Base-by-base conservation (phyloP, 2,888 invertebrate genomes). In the Temnothorax rugatulus region DNA sequence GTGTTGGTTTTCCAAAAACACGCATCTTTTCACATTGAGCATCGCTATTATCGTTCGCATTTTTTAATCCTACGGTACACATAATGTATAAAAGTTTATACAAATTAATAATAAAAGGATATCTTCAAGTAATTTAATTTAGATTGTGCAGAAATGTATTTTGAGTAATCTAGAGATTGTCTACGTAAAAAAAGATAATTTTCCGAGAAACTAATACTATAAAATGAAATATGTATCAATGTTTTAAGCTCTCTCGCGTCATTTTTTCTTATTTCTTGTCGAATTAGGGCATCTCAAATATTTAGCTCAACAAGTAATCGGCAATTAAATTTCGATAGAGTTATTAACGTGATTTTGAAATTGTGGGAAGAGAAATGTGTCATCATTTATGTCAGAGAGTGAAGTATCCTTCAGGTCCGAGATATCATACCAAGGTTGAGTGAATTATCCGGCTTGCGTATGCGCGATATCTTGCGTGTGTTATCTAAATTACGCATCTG, bases 401-500 rank as follows among this genome's bases (percentile, higher is more conserved):
- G 73, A 81, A 71, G 47, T 81, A 59, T 81, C 79, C 34, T 81
- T 73, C 21, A 47, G 47, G 59, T 79, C 44, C 74, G 57, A 47
- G 74, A 81, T 81, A 81, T 81, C 59, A n/a, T 59, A 57, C 74
- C 74, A 74, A 73, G 74, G 79, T 57, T 81, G 74, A 81, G 79
- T 81, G 38, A 81, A 81, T 81, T 81, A 81, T 81, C 74, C 74
- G 25, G 73, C 47, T 59, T 81, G 79, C 74, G 73, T 79, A 79
- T 34, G 79, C 47, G 57, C 47, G 57, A 73, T 79, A 81, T 81
- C 79, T 81, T 73, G 74, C 74, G 34, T 47, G 59, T 59, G 73
- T 81, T 81, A 81, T 81, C 79, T 81, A 81, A 81, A 81, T 81
- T 81, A 81, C 79, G 74, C 59, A 81, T 73, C 79, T 81, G 79